Base-by-base conservation (phyloP, 2,888 invertebrate genomes). In the Fragum fragum region DNA sequence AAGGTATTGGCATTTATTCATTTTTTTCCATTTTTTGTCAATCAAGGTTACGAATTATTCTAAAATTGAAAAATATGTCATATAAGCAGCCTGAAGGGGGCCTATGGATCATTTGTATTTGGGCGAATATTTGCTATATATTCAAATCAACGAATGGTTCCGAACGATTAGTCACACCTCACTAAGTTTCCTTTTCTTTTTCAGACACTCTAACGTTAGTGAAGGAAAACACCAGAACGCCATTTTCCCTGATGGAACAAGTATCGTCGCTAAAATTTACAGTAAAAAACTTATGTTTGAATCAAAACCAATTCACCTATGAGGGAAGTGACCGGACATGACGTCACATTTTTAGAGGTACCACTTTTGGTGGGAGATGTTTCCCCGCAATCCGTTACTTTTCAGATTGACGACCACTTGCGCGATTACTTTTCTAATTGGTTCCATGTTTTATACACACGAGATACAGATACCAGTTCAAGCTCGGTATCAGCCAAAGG, bases 381-480 rank as follows among this genome's bases (percentile, higher is more conserved):
- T 71, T 71, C 71, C 71, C 36, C 53, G 71, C 29, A 53, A 71
- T 55, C 71, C 71, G 18, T 55, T 71, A 18, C 55, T 71, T 6
- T 55, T 71, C 36, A 71, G 36, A 71, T 29, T 71, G 57, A 71
- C 55, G 29, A 36, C 55, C 1, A 55, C 39, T 3, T 53, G 53
- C 18, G 55, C 39, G 52, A 36, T 71, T 36, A 71, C 28, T 3
- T 29, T 53, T 32, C 29, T 71, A 14, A 55, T 71, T 36, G 32
- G 55, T 36, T 32, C 32, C 21, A 28, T 55, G 32, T 71, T 71
- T 32, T 71, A 69, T 18, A 39, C 66, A 16, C 39, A 66, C 39
- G 66, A 66, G 9, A 21, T 66, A 2, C 42, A 42, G 23, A 36
- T 66, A 66, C 26, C 21, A 23, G 42, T 66, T 3, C 23, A 66